Base-by-base conservation (phyloP, 2,113 vertebrate genomes). In the Stigmatopora nigra region DNA sequence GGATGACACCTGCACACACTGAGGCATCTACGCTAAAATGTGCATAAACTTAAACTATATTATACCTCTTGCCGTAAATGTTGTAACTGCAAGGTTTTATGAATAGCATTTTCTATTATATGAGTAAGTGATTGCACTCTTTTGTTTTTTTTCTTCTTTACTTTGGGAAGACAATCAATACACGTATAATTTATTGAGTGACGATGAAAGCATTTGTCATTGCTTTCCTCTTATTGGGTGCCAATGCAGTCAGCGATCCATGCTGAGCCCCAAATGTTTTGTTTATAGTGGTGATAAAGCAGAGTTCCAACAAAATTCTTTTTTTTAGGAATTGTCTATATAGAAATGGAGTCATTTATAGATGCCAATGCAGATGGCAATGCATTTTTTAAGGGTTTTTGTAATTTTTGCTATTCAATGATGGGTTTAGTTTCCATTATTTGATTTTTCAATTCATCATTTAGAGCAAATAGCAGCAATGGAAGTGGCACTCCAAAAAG, bases 1-100 rank as follows among this genome's bases (percentile, higher is more conserved):
- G 0, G 16, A 2, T 2, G 65, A 55, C 55, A 58, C 64, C 47
- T 49, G 70, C 4, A 17, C 72, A 70, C 41, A 57, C 69, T 68
- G 63, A 64, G 61, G 25, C 22, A 46, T 63, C 46, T 70, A 60
- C 67, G 64, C 59, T 56, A 25, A 16, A 10, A 11, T 14, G 35
- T 45, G 11, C 19, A 71, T 47, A 38, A 53, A 25, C 13, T 25
- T 38, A 41, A 38, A 17, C 17, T 6, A 7, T 45, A 47, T 14
- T 17, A 51, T 25, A 47, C 20, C 13, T 56, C 22, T 56, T 31
- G 53, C 22, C n/a, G 13, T 60, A 19, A 58, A 36, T 58, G 56
- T 57, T 17, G 55, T 25, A 17, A 17, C 16, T 20, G 38, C 38
- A 20, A 20, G 41, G 7, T 45, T 46, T 61, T 22, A 22, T 44